Conservation (phyloP, 2,888 invertebrate species). For the Leucoptera coffeella region DNA sequence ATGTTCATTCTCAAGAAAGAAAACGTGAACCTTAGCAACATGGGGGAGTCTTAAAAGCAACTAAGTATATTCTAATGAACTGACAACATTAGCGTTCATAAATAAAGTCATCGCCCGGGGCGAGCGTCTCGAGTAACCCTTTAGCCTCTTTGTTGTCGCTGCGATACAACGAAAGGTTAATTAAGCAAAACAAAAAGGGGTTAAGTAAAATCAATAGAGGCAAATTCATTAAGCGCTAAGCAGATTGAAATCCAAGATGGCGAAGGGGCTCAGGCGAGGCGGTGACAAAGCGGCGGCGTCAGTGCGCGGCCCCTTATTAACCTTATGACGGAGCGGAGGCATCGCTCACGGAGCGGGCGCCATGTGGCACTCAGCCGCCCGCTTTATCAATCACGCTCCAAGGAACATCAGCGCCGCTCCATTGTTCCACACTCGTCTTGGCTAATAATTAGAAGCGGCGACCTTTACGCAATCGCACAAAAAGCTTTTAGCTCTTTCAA, state of each 20-base stretch:
- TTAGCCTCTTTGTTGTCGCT: no score
- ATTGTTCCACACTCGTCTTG: no score
- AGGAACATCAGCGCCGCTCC: slow-evolving; percentile 1
- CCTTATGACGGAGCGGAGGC: slow-evolving; percentile 51
- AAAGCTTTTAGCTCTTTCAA: no score
- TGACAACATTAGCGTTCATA: no score
- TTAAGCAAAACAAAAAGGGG: slow-evolving; percentile 53
- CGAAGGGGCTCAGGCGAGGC: slow-evolving; percentile 39
- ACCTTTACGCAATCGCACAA: no score
- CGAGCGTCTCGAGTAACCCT: no score
- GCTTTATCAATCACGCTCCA: background rate
- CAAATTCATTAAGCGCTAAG: slow-evolving; percentile 52
- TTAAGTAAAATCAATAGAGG: slow-evolving; percentile 52
- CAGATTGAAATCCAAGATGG: slow-evolving; percentile 51
- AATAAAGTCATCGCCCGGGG: no score
- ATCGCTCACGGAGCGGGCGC: slow-evolving; percentile 23
- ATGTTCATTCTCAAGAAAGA: no score
- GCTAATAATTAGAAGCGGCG: no score
- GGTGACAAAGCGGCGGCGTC: slow-evolving; percentile 53
- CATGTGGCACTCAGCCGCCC: background rate
- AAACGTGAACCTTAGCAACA: no score
- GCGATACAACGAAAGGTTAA: slow-evolving; percentile 48
- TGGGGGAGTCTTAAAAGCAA: no score
- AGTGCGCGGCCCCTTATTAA: slow-evolving; percentile 55
- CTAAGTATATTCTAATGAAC: no score